Conservation (phyloP, 2,797 vertebrate species). For the Eulemur coronatus region DNA sequence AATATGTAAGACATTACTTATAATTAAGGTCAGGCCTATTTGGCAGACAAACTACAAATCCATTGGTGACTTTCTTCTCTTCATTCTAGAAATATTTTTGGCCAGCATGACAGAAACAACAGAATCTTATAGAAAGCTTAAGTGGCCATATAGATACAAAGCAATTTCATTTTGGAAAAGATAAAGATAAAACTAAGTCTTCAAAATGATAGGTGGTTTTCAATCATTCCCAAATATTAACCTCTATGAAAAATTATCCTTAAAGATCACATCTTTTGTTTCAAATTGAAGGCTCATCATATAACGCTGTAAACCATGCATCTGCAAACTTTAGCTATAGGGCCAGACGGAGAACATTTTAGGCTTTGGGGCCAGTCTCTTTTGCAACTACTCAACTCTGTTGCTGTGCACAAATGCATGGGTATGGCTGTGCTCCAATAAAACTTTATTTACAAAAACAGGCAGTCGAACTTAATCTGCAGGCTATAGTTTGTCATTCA, state of each 20-base stretch:
- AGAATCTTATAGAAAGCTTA: background rate
- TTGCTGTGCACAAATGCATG: background rate
- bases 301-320: background rate
- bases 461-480: background rate
- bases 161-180: constrained; percentile 8
- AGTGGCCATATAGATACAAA: background rate
- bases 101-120: background rate
- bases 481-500: background rate
- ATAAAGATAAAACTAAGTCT: background rate
- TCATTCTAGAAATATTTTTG: constrained; percentile 1
- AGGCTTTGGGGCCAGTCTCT: background rate
- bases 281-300: constrained; percentile 9
- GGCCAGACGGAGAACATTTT: background rate
- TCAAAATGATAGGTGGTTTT: constrained; percentile 3
- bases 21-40: constrained; percentile 30
- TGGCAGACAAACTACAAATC: constrained; percentile 2
- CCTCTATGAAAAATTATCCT: background rate
- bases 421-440: background rate
- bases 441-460: constrained; percentile 18
- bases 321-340: background rate
- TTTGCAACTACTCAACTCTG: background rate
- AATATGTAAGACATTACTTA: constrained; percentile 51
- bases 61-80: constrained; percentile 27
- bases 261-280: constrained; percentile 9
- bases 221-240: background rate